Evolutionary conservation across 2,113 vertebrate species (phyloP).

Genomic region (Macrotus californicus): DNA sequence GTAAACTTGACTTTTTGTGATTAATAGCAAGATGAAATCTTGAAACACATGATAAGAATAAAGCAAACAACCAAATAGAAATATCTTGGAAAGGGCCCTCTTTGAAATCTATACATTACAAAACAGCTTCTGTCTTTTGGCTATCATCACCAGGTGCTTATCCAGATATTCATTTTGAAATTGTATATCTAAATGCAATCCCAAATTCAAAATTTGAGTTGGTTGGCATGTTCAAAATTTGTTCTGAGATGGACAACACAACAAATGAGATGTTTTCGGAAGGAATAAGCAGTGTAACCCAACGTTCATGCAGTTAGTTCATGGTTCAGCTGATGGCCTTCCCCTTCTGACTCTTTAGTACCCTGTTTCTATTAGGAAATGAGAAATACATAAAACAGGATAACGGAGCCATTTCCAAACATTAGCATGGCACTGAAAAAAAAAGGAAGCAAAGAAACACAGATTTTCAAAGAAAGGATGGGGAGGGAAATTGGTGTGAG

Average conservation of each 20-base stretch:
- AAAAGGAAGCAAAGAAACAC: slow-evolving; percentile 43
- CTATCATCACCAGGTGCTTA: not conserved
- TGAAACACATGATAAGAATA: slow-evolving; percentile 1
- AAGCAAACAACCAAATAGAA: slow-evolving; percentile 41
- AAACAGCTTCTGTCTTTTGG: slow-evolving; percentile 49
- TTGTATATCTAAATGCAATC: slow-evolving; percentile 50
- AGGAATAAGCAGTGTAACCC: slow-evolving; percentile 25
- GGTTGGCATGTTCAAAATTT: slow-evolving; percentile 43
- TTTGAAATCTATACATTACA: slow-evolving; percentile 41
- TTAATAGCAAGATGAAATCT: slow-evolving; percentile 40
- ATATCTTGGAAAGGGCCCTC: not conserved
- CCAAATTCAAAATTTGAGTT: slow-evolving; percentile 29
- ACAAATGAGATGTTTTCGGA: slow-evolving; percentile 39
- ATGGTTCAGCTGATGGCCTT: slow-evolving; percentile 23
- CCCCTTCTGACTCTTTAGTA: slow-evolving; percentile 10
- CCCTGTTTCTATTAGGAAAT: slow-evolving; percentile 47
- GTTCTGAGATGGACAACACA: slow-evolving; percentile 31
- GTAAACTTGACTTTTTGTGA: slow-evolving; percentile 36
- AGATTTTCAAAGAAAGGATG: slow-evolving; percentile 19
- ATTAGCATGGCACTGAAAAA: slow-evolving; percentile 53
- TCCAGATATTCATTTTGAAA: slow-evolving; percentile 56
- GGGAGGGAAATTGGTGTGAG: slow-evolving; percentile 15
- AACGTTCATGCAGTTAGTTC: slow-evolving; percentile 29
- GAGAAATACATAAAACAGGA: slow-evolving; percentile 57
- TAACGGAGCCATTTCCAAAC: slow-evolving; percentile 63